Conservation (phyloP, 1,140 invertebrate species). For the Ostrea denselamellosa region DNA sequence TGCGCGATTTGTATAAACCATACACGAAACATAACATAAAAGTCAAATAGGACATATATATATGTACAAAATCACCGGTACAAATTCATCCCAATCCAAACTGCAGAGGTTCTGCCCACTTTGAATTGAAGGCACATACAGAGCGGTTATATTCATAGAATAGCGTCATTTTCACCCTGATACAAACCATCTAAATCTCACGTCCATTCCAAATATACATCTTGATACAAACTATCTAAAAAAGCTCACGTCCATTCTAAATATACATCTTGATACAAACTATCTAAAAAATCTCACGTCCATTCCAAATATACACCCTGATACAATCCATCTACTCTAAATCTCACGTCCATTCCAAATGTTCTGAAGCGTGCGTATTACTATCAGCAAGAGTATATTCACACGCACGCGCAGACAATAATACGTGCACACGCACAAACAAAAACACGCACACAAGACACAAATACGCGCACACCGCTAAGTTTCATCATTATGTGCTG, state of each 20-base stretch:
- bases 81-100: conserved; percentile 16
- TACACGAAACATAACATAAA: not conserved
- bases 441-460: not conserved
- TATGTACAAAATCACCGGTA: conserved; percentile 37
- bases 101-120: not conserved
- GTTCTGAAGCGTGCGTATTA: too few relatives aligned
- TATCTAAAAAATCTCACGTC: not conserved
- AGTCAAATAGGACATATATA: not conserved
- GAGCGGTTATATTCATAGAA: not conserved
- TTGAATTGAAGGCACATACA: conserved; percentile 23
- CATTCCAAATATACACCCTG: too few relatives aligned
- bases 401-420: not conserved
- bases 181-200: not conserved
- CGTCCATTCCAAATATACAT: too few relatives aligned
- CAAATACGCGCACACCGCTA: too few relatives aligned
- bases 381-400: too few relatives aligned
- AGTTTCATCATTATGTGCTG: conserved; percentile 10
- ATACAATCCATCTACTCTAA: too few relatives aligned
- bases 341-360: too few relatives aligned
- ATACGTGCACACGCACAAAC: not conserved
- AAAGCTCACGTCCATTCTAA: too few relatives aligned
- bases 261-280: not conserved
- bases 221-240: too few relatives aligned
- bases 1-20: not conserved
- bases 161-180: not conserved